Evolutionary conservation across 2,797 vertebrate genomes (phyloP).

Genomic region (Centropyge bicolor): DNA sequence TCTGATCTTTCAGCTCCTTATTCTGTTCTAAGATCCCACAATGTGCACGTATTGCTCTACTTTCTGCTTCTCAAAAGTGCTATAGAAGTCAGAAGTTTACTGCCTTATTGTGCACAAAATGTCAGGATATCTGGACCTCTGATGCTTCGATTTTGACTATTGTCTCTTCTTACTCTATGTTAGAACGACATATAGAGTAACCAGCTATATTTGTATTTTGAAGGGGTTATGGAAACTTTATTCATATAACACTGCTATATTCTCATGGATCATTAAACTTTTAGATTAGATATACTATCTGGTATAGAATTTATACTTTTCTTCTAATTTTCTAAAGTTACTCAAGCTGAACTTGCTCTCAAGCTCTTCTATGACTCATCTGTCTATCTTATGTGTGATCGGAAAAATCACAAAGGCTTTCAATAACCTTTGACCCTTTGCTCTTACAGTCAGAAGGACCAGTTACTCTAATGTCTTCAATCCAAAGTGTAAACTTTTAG

Average conservation of each 20-base stretch:
- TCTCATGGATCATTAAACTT: background rate
- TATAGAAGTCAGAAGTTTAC: background rate
- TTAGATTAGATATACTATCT: background rate
- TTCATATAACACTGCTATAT: background rate
- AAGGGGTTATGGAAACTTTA: background rate
- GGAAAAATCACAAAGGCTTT: background rate
- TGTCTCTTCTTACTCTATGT: too few species aligned
- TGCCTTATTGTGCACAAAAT: background rate
- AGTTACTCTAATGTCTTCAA: background rate
- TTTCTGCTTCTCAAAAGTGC: too few species aligned
- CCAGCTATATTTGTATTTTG: too few species aligned
- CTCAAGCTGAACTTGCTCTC: background rate
- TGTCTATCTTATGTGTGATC: background rate
- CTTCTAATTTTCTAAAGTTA: background rate
- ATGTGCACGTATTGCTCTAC: too few species aligned
- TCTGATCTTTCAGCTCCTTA: too few species aligned
- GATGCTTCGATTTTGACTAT: background rate
- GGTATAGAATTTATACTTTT: background rate
- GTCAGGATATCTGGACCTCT: background rate
- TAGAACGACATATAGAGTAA: too few species aligned
- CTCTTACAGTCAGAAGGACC: background rate
- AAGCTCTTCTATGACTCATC: too few species aligned
- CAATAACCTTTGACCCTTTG: background rate
- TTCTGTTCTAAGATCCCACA: too few species aligned
- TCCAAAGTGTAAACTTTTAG: background rate